Evolutionary conservation across 2,113 vertebrate genomes (phyloP).

Genomic region (Chelonoidis abingdonii): DNA sequence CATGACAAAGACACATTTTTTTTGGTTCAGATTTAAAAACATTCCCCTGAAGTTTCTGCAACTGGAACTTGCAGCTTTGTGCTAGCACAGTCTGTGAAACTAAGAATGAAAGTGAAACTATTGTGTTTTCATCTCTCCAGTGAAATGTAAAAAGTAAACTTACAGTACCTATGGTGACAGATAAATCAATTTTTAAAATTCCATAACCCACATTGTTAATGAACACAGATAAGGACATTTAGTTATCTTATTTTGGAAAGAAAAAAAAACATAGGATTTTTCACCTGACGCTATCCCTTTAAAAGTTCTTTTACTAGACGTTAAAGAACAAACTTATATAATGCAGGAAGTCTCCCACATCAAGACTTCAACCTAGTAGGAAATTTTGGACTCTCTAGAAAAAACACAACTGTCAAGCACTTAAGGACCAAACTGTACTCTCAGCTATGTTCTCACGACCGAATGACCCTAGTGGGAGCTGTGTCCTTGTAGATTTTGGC

Average conservation of each 20-base stretch:
- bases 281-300: neutral
- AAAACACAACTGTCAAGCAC: neutral
- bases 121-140: neutral
- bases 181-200: neutral
- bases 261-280: neutral
- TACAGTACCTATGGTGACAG: neutral
- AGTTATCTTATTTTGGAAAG: neutral
- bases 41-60: neutral
- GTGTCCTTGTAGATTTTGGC: neutral
- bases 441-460: neutral
- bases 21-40: neutral
- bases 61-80: neutral
- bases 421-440: neutral
- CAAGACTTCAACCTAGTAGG: neutral
- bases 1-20: neutral
- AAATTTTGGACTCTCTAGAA: conserved; percentile 2
- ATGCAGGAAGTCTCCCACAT: neutral
- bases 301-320: neutral
- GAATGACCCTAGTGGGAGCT: conserved; percentile 11
- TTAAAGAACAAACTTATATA: neutral
- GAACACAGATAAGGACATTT: neutral
- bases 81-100: neutral
- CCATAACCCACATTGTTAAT: neutral
- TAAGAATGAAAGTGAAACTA: neutral
- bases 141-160: neutral